Evolutionary conservation across 2,797 vertebrate species (phyloP).

Genomic region (Staurois parvus): DNA sequence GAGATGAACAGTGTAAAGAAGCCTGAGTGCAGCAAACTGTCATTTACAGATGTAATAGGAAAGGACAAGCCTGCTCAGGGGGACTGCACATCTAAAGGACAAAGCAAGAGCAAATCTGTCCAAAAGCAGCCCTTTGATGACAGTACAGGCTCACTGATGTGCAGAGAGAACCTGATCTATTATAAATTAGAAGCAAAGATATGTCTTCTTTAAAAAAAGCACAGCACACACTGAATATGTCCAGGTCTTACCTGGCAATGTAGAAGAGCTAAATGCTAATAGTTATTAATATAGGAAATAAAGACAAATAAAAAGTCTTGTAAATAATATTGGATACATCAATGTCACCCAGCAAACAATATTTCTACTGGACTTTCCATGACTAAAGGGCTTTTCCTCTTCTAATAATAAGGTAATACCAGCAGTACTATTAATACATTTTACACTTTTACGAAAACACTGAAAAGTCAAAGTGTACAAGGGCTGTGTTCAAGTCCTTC

Average conservation of each 20-base stretch:
- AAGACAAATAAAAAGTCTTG: neutral
- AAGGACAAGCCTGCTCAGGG: constrained; percentile 59
- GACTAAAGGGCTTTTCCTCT: no score
- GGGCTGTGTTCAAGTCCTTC: no score
- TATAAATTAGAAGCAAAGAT: constrained; percentile 45
- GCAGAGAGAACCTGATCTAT: constrained; percentile 44
- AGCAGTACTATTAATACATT: no score
- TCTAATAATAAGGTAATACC: no score
- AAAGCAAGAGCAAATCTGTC: constrained; percentile 62
- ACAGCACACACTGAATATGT: neutral
- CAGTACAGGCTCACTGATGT: constrained; percentile 47
- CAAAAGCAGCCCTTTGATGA: constrained; percentile 54
- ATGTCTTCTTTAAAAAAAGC: constrained; percentile 11
- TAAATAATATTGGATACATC: neutral
- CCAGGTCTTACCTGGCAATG: neutral
- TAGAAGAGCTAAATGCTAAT: neutral
- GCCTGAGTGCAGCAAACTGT: constrained; percentile 52
- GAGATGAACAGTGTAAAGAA: constrained; percentile 38
- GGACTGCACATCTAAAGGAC: constrained; percentile 61
- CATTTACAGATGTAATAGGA: constrained; percentile 58
- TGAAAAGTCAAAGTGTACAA: no score
- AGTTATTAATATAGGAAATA: neutral
- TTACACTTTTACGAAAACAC: no score
- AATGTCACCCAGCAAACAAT: neutral
- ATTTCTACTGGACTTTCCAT: no score